Base-by-base conservation (phyloP, 53 echinoderm and acorn worm genomes). In the Hippasteria phrygiana region DNA sequence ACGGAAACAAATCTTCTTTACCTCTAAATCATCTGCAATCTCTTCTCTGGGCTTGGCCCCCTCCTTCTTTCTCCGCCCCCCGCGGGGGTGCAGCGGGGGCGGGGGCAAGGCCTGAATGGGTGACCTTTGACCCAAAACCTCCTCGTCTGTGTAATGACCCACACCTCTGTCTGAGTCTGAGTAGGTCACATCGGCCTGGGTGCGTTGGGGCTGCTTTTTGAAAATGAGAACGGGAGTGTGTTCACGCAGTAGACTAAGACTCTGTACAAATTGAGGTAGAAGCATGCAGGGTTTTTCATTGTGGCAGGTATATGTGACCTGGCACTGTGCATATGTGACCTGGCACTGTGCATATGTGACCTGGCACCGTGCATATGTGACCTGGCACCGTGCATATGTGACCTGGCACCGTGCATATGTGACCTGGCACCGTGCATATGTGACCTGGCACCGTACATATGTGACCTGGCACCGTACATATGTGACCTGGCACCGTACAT, bases 11-110 rank as follows among this genome's bases (percentile, higher is more conserved):
- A 29, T 13, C 40, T 36, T 48, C 22, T 42, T 72, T 24, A 71
- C 80, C 71, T 80, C 89, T n/a, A 89, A 59, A 32, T 89, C 89
- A 9, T 89, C 79, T 14, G 56, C 89, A 55, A 55, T 29, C 41
- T 54, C 72, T 0, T 66, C 77, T 1, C 16, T 29, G 2, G 4
- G 13, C 69, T 89, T 89, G 26, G 67, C 5, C 33, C 33, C 43
- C 1, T 7, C 22, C 35, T 85, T 85, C 50, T 85, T 48, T 36
- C 71, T 47, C 8, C 85, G 28, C n/a, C 71, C 71, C 2, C 85
- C 71, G 47, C 85, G 45, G 2, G 85, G 85, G 45, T 85, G 85
- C 35, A 70, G 51, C 22, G 85, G 85, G 16, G 85, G 85, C 5
- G 85, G 85, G 17, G 85, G 85, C 42, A 85, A 37, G 37, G 85